Evolutionary conservation across 2,888 invertebrate genomes (phyloP).

Genomic region (Drosophila austrosaltans): DNA sequence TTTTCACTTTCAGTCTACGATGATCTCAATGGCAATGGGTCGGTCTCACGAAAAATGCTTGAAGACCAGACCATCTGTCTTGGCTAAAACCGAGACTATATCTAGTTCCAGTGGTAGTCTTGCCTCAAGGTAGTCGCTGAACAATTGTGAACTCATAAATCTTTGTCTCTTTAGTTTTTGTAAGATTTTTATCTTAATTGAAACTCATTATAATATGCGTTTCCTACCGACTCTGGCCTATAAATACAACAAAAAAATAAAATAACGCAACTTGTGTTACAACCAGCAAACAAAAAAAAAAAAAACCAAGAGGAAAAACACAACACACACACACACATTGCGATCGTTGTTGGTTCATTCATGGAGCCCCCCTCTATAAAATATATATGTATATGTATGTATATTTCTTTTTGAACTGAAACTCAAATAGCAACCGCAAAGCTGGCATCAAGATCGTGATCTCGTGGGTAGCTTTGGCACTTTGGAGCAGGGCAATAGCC

Average conservation of each 20-base stretch:
- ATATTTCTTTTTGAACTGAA: background rate
- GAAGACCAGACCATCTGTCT: background rate
- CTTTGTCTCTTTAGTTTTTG: conserved; percentile 72
- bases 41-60: background rate
- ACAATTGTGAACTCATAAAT: conserved; percentile 74
- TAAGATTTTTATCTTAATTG: conserved; percentile 78
- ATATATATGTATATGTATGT: background rate
- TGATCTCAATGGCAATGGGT: conserved; percentile 5
- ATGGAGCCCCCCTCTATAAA: conserved; percentile 34
- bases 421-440: conserved; percentile 15
- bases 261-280: conserved; percentile 60
- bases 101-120: conserved; percentile 45
- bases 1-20: too few species aligned
- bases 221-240: conserved; percentile 59
- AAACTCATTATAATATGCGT: conserved; percentile 77
- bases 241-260: conserved; percentile 26
- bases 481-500: conserved; percentile 35
- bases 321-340: conserved; percentile 17
- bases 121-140: conserved; percentile 60
- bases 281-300: conserved; percentile 17
- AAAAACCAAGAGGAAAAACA: conserved; percentile 20
- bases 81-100: conserved; percentile 1
- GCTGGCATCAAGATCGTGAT: conserved; percentile 31
- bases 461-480: conserved; percentile 62
- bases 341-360: conserved; percentile 42